Evolutionary conservation across 1,140 invertebrate species (phyloP).

Genomic region (Ectropis grisescens): DNA sequence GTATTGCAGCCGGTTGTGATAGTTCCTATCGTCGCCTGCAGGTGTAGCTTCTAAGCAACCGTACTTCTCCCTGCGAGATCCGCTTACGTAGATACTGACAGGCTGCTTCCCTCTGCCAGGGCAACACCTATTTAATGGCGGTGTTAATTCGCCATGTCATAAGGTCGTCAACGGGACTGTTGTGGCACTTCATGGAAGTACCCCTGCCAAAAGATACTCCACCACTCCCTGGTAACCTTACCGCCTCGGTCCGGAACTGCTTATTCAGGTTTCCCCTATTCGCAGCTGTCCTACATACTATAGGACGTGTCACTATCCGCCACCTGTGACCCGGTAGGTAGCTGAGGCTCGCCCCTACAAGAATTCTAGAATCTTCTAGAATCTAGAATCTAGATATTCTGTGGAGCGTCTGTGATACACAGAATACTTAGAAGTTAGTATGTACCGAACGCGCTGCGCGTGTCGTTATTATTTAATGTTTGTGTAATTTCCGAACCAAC

Average conservation of each 20-base stretch:
- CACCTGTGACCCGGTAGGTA: too few relatives aligned
- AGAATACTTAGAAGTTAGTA: too few relatives aligned
- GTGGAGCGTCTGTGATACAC: too few relatives aligned
- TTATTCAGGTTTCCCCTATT: slow-evolving; percentile 2
- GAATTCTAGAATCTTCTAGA: too few relatives aligned
- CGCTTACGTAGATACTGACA: background rate
- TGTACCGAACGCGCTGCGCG: too few relatives aligned
- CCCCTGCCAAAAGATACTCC: slow-evolving; percentile 1
- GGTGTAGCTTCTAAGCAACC: background rate
- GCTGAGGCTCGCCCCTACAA: too few relatives aligned
- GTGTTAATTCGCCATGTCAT: slow-evolving; percentile 7
- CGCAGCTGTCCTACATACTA: background rate
- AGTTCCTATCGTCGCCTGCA: background rate
- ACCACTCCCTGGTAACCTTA: slow-evolving; percentile 4
- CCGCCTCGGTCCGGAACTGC: slow-evolving; percentile 6
- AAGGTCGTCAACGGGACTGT: slow-evolving; percentile 1
- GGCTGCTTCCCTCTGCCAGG: slow-evolving; percentile 1
- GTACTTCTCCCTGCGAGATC: background rate
- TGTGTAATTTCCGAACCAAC: too few relatives aligned
- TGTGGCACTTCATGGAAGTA: slow-evolving; percentile 1
- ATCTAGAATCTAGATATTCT: too few relatives aligned
- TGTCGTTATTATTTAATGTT: too few relatives aligned
- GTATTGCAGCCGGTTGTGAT: too few relatives aligned
- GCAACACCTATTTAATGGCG: slow-evolving; percentile 7
- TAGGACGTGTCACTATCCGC: too few relatives aligned